These are phyloP conservation scores for Papio anubis DNA, from an alignment of 2,113 vertebrate genomes.

Conservation along the genomic window DNA sequence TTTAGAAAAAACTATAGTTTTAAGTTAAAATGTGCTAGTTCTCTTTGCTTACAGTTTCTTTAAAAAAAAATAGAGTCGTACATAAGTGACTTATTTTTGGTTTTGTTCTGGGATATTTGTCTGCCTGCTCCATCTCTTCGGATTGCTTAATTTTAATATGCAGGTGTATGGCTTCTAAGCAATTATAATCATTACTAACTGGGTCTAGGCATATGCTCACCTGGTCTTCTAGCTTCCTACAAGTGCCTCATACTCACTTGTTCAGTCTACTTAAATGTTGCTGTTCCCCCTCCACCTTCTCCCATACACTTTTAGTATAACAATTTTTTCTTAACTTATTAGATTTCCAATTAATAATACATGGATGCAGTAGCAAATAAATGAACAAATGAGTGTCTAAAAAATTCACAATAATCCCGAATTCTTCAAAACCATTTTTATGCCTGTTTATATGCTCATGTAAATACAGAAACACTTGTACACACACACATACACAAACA, in stretches of 20 bases:
- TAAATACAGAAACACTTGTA: not conserved
- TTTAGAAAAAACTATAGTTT: not conserved
- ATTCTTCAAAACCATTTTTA: not conserved
- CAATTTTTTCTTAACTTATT: not conserved
- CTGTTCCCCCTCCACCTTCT: not conserved
- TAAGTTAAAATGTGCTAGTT: not conserved
- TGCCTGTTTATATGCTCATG: not conserved
- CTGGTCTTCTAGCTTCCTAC: not conserved
- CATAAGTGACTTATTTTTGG: conserved; percentile 15
- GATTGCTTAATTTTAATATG: not conserved
- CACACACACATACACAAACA: not conserved
- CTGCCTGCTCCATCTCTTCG: not conserved
- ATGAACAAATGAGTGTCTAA: not conserved
- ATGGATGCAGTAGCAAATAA: not conserved
- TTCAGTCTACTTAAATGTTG: not conserved
- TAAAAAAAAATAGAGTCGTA: not conserved
- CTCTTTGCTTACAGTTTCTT: not conserved
- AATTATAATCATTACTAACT: not conserved
- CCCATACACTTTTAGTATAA: not conserved
- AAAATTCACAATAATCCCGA: not conserved
- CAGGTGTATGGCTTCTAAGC: not conserved
- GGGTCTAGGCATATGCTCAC: not conserved
- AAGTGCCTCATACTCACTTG: not conserved
- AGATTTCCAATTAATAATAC: conserved; percentile 12
- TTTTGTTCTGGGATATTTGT: not conserved